Percentiles rank a stretch among this genome's conserved stretches.
phyloP scores from a whole-genome alignment of 2,113 vertebrate genomes.

The Ursus arctos region DNA sequence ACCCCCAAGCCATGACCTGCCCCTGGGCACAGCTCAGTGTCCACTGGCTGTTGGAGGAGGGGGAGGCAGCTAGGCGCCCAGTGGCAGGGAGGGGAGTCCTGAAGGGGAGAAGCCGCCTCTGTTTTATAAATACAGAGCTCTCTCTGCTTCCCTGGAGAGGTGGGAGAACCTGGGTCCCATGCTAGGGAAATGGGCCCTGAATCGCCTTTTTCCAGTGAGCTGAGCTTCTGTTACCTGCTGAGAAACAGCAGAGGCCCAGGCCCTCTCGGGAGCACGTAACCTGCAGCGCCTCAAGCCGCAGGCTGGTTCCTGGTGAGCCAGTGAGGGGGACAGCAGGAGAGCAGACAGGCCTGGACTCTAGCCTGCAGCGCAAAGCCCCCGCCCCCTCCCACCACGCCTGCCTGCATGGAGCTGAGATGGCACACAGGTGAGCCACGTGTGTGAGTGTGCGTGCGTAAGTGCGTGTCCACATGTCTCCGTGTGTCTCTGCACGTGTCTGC shows the following conservation, averaged over 20 bases:
- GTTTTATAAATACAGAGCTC: background rate
- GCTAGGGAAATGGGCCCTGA: background rate
- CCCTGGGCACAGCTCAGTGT: background rate
- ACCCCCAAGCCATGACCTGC: background rate
- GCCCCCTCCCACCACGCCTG: background rate
- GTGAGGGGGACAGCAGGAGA: too few relatives aligned
- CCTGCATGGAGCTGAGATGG: background rate
- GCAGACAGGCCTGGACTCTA: background rate
- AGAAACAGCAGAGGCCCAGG: background rate
- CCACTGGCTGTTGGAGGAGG: background rate
- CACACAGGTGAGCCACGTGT: too few relatives aligned
- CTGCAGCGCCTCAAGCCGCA: background rate
- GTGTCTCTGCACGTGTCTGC: too few relatives aligned
- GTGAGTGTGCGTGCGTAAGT: background rate
- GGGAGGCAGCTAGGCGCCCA: accelerated
- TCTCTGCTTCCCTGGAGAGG: background rate
- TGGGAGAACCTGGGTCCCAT: background rate
- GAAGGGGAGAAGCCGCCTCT: too few relatives aligned
- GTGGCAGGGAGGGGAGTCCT: too few relatives aligned
- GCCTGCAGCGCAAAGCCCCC: too few relatives aligned
- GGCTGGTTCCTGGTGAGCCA: background rate
- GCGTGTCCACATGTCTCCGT: too few relatives aligned
- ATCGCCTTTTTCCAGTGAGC: background rate
- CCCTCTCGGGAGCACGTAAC: background rate
- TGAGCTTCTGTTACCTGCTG: background rate